These are phyloP conservation scores for Drosophila bocqueti DNA, from an alignment of 1,140 invertebrate species.

Conservation along the genomic window DNA sequence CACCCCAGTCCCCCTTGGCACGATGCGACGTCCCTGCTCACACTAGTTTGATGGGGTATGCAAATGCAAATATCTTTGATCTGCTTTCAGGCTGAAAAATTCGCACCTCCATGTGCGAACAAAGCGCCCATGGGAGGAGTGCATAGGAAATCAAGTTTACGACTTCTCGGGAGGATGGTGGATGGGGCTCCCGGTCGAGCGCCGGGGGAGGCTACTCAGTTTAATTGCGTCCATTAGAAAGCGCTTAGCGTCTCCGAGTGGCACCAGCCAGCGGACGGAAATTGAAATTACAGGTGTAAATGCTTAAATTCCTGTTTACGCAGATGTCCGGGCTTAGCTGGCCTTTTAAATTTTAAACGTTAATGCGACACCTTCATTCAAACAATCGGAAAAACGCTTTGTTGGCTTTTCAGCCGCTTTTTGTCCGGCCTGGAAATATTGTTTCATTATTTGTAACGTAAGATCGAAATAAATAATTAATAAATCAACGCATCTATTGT, in stretches of 20 bases:
- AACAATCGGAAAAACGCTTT: constrained; percentile 37
- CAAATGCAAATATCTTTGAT: constrained; percentile 82
- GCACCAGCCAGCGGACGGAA: constrained; percentile 13
- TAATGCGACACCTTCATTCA: constrained; percentile 44
- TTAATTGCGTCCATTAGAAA: constrained; percentile 79
- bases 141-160: constrained; percentile 59
- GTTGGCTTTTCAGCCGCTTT: constrained; percentile 18
- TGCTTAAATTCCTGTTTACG: constrained; percentile 34
- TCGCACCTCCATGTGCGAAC: constrained; percentile 72
- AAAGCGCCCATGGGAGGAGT: constrained; percentile 44
- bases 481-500: constrained; percentile 76
- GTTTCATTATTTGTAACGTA: constrained; percentile 55
- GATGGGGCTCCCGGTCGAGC: constrained; percentile 5
- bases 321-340: not conserved
- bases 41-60: constrained; percentile 37
- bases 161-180: constrained; percentile 23
- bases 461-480: constrained; percentile 68
- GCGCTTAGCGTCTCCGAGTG: constrained; percentile 63
- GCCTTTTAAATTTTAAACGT: constrained; percentile 26
- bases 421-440: constrained; percentile 35
- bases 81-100: constrained; percentile 68
- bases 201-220: constrained; percentile 24
- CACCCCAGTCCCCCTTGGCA: constrained; percentile 1
- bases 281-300: constrained; percentile 53
- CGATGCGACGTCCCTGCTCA: constrained; percentile 11